Percentiles rank a stretch among this genome's conserved stretches.
Evolutionary conservation across 1,140 invertebrate species (phyloP).

Genomic region (Drosophila seguyi): DNA sequence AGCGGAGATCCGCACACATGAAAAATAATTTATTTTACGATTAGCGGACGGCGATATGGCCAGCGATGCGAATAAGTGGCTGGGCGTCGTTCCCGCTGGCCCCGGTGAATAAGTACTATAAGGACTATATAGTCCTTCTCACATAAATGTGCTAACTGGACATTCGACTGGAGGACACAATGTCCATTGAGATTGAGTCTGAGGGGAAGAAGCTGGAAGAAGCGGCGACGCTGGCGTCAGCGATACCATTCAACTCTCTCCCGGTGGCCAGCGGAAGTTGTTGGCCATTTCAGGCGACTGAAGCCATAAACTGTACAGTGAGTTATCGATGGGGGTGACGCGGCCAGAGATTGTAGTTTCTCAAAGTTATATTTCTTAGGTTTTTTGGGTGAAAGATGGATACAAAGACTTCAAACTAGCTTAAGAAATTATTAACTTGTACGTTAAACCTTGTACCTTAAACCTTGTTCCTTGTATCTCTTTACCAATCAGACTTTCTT

Average conservation of each 20-base stretch:
- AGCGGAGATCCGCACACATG: slow-evolving; percentile 51
- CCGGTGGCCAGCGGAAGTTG: slow-evolving; percentile 27
- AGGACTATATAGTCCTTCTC: background rate
- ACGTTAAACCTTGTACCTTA: no score
- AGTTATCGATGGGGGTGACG: slow-evolving; percentile 28
- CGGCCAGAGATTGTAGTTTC: background rate
- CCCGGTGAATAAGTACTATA: slow-evolving; percentile 23
- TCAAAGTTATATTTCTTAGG: background rate
- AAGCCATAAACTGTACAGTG: slow-evolving; percentile 28
- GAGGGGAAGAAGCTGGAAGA: background rate
- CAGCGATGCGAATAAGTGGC: slow-evolving; percentile 66
- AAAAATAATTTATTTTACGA: slow-evolving; percentile 83
- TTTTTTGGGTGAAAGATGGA: background rate
- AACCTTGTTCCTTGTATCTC: no score
- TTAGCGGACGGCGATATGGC: slow-evolving; percentile 43
- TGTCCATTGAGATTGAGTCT: slow-evolving; percentile 21
- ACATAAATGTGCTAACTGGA: slow-evolving; percentile 5
- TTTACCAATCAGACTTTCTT: no score
- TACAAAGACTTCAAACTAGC: no score
- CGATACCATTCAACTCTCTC: slow-evolving; percentile 24
- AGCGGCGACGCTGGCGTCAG: slow-evolving; percentile 70
- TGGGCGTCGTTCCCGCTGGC: slow-evolving; percentile 40
- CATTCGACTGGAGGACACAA: slow-evolving; percentile 1
- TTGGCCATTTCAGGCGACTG: slow-evolving; percentile 35
- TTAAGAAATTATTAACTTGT: background rate